A percentile compares a stretch with the other conserved stretches of the same genome.
These are phyloP conservation scores for Acanthaster planci DNA, from an alignment of 35 echinoderm and acorn worm genomes.

Conservation along the genomic window DNA sequence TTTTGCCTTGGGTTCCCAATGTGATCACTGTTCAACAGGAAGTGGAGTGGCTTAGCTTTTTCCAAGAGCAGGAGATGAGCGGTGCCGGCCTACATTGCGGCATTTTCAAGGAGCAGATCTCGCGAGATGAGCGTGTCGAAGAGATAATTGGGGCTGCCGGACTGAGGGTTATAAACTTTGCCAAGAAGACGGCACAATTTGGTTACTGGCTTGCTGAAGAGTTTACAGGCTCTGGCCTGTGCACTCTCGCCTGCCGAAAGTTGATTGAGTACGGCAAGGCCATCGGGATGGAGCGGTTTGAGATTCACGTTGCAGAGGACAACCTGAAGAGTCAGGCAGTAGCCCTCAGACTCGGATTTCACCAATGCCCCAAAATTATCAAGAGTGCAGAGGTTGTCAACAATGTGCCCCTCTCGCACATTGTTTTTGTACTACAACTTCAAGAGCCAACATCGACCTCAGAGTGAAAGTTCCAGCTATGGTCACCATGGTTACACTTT, in stretches of 20 bases:
- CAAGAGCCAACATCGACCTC: too few species aligned
- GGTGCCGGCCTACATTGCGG: neutral
- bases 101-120: neutral
- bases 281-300: slow-evolving; percentile 17
- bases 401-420: neutral
- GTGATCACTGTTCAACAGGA: neutral
- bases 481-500: too few species aligned
- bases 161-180: neutral
- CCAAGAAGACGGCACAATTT: neutral
- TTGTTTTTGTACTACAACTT: neutral
- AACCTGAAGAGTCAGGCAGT: neutral
- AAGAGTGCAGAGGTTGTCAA: neutral
- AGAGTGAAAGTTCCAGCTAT: too few species aligned
- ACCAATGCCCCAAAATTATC: neutral
- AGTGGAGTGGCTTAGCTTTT: neutral
- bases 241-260: neutral
- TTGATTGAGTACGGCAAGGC: slow-evolving; percentile 12
- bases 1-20: neutral
- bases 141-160: neutral
- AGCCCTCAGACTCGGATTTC: neutral
- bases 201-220: slow-evolving; percentile 6
- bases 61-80: neutral
- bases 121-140: neutral
- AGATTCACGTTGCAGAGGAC: neutral
- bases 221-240: neutral